Base-by-base conservation (phyloP, 2,797 vertebrate genomes). In the Salmo trutta region DNA sequence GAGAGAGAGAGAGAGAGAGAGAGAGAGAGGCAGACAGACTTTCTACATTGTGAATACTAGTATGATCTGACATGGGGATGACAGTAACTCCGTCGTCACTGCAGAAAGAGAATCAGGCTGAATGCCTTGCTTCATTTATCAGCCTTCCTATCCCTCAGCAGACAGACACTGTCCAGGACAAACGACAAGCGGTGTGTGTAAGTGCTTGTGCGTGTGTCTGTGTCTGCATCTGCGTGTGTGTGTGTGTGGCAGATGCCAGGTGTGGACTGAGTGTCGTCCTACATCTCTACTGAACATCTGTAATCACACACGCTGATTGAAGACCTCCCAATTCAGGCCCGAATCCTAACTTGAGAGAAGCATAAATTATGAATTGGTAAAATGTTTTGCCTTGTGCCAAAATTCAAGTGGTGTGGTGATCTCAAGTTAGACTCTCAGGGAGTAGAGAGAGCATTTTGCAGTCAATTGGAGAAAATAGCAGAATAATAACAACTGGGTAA, bases 231-330 rank as follows among this genome's bases (percentile, higher is more conserved):
- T 67, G 17, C 24, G 36, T 70, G 36, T 70, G 36, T 36, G 68
- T 36, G 68, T 71, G 62, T 52, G 17, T 33, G 54, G 76, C 77
- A 54, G 52, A 54, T 1, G 78, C 81, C 81, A 81, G 83, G 76
- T 83, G 76, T 74, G 72, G 66, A 76, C 59, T 79, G 69, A 83
- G 80, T 81, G 77, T 73, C 77, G 70, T 76, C 71, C 75, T 65
- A 74, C 29, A 73, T 53, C 75, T 74, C n/a, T 71, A 21, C 59
- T 56, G 51, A 51, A 65, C 82, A 83, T 81, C 81, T 84, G 82
- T 65, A 70, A 24, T 12, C 17, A 14, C 67, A 67, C 29, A 54
- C 31, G 31, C 33, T 54, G 74, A 77, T 27, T 14, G 24, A n/a
- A 16, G 41, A 29, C 77, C 74, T 77, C 36, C 54, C 21, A 54